Conservation (phyloP, 2,113 vertebrate species). For the Coreoperca whiteheadi region DNA sequence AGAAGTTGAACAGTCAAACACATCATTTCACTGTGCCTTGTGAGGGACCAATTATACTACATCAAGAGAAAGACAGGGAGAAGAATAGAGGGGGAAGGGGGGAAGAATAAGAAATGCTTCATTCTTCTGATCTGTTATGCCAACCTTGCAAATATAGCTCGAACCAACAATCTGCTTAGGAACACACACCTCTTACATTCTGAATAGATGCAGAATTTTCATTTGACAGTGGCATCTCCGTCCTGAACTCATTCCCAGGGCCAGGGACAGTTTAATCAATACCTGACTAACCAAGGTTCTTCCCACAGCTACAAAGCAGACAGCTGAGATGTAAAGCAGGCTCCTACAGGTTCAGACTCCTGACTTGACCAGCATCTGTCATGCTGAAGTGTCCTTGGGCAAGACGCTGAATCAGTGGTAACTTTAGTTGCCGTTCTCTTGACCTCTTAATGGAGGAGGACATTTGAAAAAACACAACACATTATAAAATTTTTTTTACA, state of each 20-base stretch:
- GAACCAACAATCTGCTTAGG: conserved; percentile 30
- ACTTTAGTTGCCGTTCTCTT: conserved; percentile 38
- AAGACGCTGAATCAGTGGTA: conserved; percentile 53
- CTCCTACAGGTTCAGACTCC: conserved; percentile 20
- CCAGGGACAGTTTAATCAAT: conserved; percentile 68
- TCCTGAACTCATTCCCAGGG: conserved; percentile 45
- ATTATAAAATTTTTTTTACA: conserved; percentile 21
- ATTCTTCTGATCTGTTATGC: conserved; percentile 46
- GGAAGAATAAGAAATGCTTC: not conserved
- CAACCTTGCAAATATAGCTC: conserved; percentile 46
- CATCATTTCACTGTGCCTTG: conserved; percentile 49
- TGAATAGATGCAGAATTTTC: conserved; percentile 43
- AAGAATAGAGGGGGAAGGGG: not conserved
- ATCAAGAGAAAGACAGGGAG: conserved; percentile 21
- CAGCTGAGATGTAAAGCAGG: conserved; percentile 59
- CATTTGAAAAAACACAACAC: conserved; percentile 13
- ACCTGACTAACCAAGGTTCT: conserved; percentile 60
- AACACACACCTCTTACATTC: conserved; percentile 26
- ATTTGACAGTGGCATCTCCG: conserved; percentile 60
- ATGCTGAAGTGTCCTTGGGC: conserved; percentile 55
- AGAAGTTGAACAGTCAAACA: conserved; percentile 48
- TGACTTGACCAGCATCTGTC: conserved; percentile 47
- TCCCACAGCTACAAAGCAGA: conserved; percentile 37
- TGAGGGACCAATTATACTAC: conserved; percentile 47
- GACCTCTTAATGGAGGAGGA: conserved; percentile 28